These are phyloP conservation scores for Hystrix brachyura DNA, from an alignment of 2,113 vertebrate species.

Conservation along the genomic window DNA sequence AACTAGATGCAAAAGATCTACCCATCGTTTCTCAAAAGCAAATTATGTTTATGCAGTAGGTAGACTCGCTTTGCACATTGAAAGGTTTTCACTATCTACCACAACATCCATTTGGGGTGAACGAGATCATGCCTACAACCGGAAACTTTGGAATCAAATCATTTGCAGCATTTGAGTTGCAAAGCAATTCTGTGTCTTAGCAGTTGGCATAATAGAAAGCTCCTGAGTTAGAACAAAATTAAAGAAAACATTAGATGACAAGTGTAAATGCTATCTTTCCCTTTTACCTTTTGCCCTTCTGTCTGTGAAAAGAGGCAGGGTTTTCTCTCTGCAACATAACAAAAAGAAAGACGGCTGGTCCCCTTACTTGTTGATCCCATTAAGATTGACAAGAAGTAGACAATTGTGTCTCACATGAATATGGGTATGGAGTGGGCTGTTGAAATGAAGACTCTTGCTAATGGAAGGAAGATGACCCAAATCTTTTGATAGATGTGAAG, in stretches of 20 bases:
- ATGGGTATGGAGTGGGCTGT: conserved; percentile 73
- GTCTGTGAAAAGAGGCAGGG: conserved; percentile 60
- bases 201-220: background rate
- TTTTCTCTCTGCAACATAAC: conserved; percentile 65
- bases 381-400: conserved; percentile 81
- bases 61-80: background rate
- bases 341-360: conserved; percentile 71
- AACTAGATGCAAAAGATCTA: conserved; percentile 1
- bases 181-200: conserved; percentile 39
- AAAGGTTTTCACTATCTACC: background rate
- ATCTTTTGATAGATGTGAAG: conserved; percentile 79
- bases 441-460: conserved; percentile 82
- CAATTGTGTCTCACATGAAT: conserved; percentile 85
- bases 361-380: conserved; percentile 73
- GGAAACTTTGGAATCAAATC: background rate
- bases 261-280: background rate
- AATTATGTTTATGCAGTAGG: background rate
- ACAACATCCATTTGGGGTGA: background rate
- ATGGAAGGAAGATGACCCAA: conserved; percentile 83
- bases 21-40: background rate
- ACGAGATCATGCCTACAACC: background rate
- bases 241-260: conserved; percentile 33
- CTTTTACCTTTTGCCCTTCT: conserved; percentile 35
- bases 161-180: background rate
- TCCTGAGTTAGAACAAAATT: conserved; percentile 51